These are phyloP conservation scores for Vimba vimba DNA, from an alignment of 2,113 vertebrate species.

Conservation along the genomic window DNA sequence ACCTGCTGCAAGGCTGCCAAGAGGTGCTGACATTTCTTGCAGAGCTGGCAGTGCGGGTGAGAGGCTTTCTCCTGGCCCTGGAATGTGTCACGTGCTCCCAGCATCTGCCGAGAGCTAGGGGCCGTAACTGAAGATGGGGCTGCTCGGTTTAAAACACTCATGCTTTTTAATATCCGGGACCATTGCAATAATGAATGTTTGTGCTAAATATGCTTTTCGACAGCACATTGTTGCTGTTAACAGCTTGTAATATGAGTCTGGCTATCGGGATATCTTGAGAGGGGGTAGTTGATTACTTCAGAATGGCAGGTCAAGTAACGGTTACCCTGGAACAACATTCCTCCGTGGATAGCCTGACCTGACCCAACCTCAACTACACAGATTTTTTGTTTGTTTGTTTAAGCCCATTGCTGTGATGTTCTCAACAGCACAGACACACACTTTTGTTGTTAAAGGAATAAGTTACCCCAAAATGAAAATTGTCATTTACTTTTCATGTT, in stretches of 20 bases:
- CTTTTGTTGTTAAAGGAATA: not conserved
- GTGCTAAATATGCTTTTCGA: slow-evolving; percentile 16
- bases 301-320: not conserved
- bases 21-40: slow-evolving; percentile 67
- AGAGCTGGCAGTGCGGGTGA: slow-evolving; percentile 45
- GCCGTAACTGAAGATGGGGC: slow-evolving; percentile 52
- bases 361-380: slow-evolving; percentile 6
- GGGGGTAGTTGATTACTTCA: not conserved
- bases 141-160: slow-evolving; percentile 20
- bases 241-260: slow-evolving; percentile 7
- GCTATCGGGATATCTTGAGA: not conserved
- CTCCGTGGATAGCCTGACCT: not conserved
- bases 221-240: slow-evolving; percentile 16
- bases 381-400: not conserved
- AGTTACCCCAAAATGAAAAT: not conserved
- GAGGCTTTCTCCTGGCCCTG: slow-evolving; percentile 50
- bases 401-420: not conserved
- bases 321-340: not conserved
- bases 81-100: slow-evolving; percentile 57
- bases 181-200: slow-evolving; percentile 17
- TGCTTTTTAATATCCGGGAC: slow-evolving; percentile 37
- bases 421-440: too few relatives aligned
- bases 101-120: slow-evolving; percentile 37
- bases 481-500: not conserved
- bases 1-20: slow-evolving; percentile 65